Percentiles rank a stretch among this genome's conserved stretches.
phyloP scores from a whole-genome alignment of 2,113 vertebrate species.

The Pionites leucogaster region DNA sequence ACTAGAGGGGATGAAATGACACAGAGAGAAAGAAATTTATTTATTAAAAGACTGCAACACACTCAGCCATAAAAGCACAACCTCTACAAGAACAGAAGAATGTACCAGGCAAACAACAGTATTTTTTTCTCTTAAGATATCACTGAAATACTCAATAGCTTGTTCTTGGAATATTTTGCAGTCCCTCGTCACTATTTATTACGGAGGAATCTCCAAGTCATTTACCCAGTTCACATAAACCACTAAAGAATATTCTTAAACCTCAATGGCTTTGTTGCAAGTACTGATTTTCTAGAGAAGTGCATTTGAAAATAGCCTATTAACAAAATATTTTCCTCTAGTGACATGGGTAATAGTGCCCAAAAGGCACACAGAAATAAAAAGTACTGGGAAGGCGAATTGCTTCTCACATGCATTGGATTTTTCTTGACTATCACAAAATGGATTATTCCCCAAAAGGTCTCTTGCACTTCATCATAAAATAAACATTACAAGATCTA shows the following conservation, averaged over 20 bases:
- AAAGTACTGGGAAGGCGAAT: background rate
- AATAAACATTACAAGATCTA: background rate
- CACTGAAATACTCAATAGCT: background rate
- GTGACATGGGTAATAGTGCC: background rate
- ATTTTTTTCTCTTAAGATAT: background rate
- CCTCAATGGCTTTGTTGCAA: background rate
- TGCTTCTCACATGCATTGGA: background rate
- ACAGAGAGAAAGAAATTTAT: background rate
- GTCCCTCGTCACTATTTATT: background rate
- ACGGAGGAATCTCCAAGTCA: background rate
- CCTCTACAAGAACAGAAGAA: background rate
- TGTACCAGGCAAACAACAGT: background rate
- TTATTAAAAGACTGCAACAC: background rate
- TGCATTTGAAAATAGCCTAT: background rate
- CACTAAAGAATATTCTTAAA: background rate
- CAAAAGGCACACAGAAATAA: background rate
- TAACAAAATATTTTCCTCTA: background rate
- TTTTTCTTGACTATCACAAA: background rate
- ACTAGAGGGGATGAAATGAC: background rate
- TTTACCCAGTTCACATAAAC: background rate
- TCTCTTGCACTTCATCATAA: background rate
- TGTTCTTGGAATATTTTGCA: background rate
- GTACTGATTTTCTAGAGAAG: background rate
- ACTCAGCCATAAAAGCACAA: background rate
- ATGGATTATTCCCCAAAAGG: background rate